Evolutionary conservation across 2,113 vertebrate species (phyloP).

Genomic region (Lycocorax pyrrhopterus): DNA sequence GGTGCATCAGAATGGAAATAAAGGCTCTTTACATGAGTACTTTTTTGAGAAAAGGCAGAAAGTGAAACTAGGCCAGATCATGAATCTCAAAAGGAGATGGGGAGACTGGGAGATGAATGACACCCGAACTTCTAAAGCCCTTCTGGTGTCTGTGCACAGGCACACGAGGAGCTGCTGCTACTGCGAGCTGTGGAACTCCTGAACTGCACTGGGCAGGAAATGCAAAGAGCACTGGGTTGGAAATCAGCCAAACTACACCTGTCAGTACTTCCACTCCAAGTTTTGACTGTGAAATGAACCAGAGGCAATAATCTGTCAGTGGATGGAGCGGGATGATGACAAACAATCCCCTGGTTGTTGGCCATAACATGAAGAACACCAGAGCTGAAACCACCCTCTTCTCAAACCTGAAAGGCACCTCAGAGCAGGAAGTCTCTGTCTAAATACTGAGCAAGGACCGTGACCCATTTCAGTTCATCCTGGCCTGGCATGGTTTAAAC

Average conservation of each 20-base stretch:
- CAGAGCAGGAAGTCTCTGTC: not conserved
- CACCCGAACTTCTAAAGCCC: not conserved
- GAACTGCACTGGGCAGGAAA: not conserved
- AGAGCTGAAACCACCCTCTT: not conserved
- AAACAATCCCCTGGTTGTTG: not conserved
- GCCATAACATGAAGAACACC: not conserved
- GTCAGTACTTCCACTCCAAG: fast-evolving
- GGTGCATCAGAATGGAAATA: not conserved
- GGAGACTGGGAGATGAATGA: not conserved
- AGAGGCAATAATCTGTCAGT: not conserved
- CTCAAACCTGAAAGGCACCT: not conserved
- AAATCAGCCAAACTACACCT: not conserved
- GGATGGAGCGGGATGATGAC: not conserved
- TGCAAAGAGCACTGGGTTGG: not conserved
- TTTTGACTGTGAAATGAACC: not conserved
- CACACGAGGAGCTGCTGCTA: not conserved
- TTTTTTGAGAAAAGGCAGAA: not conserved
- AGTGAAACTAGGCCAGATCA: not conserved
- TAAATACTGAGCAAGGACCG: not conserved
- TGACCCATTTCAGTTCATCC: not conserved
- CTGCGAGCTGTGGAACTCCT: not conserved
- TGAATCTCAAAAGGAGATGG: not conserved
- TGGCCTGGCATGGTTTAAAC: not conserved
- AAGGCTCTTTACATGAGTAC: not conserved
- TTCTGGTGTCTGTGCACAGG: not conserved